phyloP scores from a whole-genome alignment of 1,140 invertebrate species.

The Drosophila obscura region DNA sequence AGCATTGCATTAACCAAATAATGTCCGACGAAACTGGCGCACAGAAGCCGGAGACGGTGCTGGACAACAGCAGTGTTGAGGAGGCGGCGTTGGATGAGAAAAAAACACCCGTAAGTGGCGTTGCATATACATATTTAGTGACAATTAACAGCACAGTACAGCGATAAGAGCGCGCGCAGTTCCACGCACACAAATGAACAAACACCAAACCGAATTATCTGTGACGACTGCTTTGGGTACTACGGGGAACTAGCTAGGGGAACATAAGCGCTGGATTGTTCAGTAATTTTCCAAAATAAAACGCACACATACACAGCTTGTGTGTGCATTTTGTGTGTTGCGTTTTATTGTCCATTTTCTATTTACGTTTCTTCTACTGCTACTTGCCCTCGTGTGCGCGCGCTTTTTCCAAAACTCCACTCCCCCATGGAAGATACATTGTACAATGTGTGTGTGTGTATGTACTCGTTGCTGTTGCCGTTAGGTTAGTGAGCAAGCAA shows the following conservation, averaged over 20 bases:
- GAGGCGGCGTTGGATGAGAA: constrained; percentile 54
- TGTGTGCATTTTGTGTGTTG: constrained; percentile 40
- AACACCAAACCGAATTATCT: constrained; percentile 58
- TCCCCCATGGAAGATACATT: constrained; percentile 20
- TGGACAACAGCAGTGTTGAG: constrained; percentile 47
- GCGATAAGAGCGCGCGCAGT: constrained; percentile 57
- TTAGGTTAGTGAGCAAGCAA: constrained; percentile 26
- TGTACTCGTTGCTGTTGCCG: constrained; percentile 51
- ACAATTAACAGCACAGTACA: constrained; percentile 59
- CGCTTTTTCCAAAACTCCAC: constrained; percentile 64
- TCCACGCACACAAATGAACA: constrained; percentile 27
- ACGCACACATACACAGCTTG: constrained; percentile 4
- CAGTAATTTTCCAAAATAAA: constrained; percentile 74
- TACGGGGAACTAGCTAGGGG: neutral
- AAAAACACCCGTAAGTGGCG: constrained; percentile 71
- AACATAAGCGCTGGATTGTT: neutral
- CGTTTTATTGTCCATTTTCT: constrained; percentile 46
- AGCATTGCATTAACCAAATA: constrained; percentile 3
- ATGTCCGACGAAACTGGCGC: constrained; percentile 68
- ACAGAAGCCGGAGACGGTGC: constrained; percentile 58
- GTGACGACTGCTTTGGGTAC: constrained; percentile 22
- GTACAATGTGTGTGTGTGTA: constrained; percentile 25
- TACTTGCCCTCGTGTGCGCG: constrained; percentile 74
- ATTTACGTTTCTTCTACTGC: constrained; percentile 53
- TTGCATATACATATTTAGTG: constrained; percentile 41